Evolutionary conservation across 2,797 vertebrate genomes (phyloP), one percentile per base, ranked within the genome.

Genomic region (Sebastes wilsoni): DNA sequence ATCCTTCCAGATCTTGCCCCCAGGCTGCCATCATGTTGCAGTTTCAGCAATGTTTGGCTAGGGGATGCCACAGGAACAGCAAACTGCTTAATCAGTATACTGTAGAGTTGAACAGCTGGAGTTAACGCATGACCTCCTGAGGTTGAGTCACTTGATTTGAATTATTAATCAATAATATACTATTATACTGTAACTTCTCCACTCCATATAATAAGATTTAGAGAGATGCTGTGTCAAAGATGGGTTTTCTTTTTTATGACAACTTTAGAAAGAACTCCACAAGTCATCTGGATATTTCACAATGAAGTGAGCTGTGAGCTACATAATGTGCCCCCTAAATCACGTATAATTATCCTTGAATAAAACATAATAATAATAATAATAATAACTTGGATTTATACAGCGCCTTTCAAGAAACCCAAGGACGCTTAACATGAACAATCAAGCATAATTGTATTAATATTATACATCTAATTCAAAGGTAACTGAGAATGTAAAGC

Each of bases 21-120:
- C 18, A 23, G n/a, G 34, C 12, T 71, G 54, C 64, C 12, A 34
- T 66, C 30, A 54, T 3, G 69, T 1, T 94, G 95, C 88, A 95
- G 93, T 95, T 89, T 38, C 88, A 72, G 27, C 49, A 2, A 36
- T 25, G 25, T 69, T 28, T 66, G 81, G 91, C 92, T 93, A 94
- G 95, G 92, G 92, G 95, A 85, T 85, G 94, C 93, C 89, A 93
- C 81, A 87, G 86, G 92, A 91, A 49, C 88, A 90, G 75, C 58
- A 84, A 93, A 87, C 38, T 66, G 25, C 46, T 52, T 46, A 70
- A 6, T 46, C n/a, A 30, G 25, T 18, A 1, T 9, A 42, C 38
- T 42, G 38, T 72, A 72, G 27, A 69, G 80, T 38, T 85, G 72
- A 90, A 89, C 84, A 18, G 6, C 49, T 56, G 55, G 16, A 58